Percentiles rank a stretch among this genome's conserved stretches.
Evolutionary conservation across 2,113 vertebrate species (phyloP).

Genomic region (Dicrurus megarhynchus): DNA sequence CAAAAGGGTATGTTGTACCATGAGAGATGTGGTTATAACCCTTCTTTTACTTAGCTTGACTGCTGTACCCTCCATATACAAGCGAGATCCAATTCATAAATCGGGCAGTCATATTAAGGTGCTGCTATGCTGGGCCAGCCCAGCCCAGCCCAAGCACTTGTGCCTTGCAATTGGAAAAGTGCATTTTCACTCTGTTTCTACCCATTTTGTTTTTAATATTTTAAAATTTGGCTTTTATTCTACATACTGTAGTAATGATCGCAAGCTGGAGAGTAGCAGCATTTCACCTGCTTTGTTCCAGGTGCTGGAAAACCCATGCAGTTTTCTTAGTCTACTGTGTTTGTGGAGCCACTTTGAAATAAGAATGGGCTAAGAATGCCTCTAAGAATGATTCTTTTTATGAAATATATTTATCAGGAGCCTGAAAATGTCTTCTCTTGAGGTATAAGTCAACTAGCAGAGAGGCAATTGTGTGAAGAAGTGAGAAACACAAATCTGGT

Average conservation of each 20-base stretch:
- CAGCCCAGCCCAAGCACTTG: not conserved
- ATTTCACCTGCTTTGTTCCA: not conserved
- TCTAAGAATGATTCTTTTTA: not conserved
- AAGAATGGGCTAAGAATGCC: not conserved
- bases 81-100: not conserved
- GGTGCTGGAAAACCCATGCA: not conserved
- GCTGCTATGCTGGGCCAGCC: not conserved
- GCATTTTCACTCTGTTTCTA: not conserved
- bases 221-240: not conserved
- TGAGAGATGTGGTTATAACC: not conserved
- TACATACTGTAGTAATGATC: not conserved
- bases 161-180: not conserved
- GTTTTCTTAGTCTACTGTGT: not conserved
- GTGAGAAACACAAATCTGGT: not conserved
- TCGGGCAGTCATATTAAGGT: not conserved
- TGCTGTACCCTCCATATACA: fast-evolving
- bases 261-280: not conserved
- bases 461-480: not conserved
- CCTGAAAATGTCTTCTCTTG: not conserved
- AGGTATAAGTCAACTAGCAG: not conserved
- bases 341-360: not conserved
- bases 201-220: not conserved
- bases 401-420: not conserved
- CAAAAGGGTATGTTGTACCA: not conserved
- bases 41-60: not conserved